Evolutionary conservation across 1,140 invertebrate species (phyloP), one percentile per base, ranked within the genome.

Genomic region (Octopus sinensis): DNA sequence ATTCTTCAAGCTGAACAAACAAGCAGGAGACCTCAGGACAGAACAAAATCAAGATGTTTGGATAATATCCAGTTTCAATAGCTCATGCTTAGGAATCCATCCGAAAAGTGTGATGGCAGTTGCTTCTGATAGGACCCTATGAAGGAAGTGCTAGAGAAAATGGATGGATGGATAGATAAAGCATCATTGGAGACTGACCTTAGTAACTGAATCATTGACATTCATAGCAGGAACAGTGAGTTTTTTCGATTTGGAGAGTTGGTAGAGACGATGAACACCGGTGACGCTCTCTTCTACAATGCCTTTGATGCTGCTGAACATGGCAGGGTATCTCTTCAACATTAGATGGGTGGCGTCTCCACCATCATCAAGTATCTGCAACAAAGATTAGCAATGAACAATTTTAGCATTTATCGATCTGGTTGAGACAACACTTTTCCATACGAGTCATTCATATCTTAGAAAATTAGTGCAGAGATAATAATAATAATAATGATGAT

Each of bases 221-320:
- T 99, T 99, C 96, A 99, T 99, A 4, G 98, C 97, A 4, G 97
- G 97, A n/a, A 98, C 96, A 17, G 95, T 95, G 68, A 99, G 92
- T 91, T 98, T 98, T 79, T 95, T 95, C 52, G 96, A 95, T 92
- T 98, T 98, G 23, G 96, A 97, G 54, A 99, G 92, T 91, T 99
- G 97, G 90, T 99, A 99, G 23, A 99, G 92, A 85, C 97, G 93
- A 92, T 99, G 98, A 30, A 99, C 97, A 73, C 98, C 97, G 0
- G 98, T 99, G 17, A 98, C 96, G 89, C 96, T 98, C 91, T 99
- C 98, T 92, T 99, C 98, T 4, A 98, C 97, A 88, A 99, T 98
- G 82, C 97, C 96, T 93, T 97, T 97, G 83, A 99, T 96, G 91
- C 96, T 93, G 91, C 97, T 98, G 90, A 98, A 98, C 92, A 97